phyloP scores from a whole-genome alignment of 1,140 invertebrate species.

The Drosophila pruinosa region DNA sequence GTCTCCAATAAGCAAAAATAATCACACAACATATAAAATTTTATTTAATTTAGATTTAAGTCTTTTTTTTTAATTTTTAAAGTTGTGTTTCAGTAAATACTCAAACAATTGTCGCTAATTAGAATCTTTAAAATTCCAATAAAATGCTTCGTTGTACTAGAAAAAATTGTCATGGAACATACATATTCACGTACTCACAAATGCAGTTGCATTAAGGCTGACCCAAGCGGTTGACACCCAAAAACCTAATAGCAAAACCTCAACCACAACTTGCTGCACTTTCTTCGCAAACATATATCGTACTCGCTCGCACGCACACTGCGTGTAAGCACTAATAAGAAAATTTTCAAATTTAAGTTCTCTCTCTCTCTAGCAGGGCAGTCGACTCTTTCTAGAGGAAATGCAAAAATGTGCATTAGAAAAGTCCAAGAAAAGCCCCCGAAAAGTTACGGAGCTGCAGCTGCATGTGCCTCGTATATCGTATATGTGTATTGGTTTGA shows the following conservation, averaged over 20 bases:
- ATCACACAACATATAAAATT: too few species aligned
- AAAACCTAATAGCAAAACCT: constrained; percentile 26
- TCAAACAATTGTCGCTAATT: too few species aligned
- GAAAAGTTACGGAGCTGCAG: constrained; percentile 58
- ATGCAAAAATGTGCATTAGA: constrained; percentile 80
- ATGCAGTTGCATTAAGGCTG: constrained; percentile 23
- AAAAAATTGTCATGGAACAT: constrained; percentile 28
- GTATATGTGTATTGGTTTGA: constrained; percentile 4
- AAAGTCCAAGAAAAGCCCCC: constrained; percentile 74
- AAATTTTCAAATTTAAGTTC: constrained; percentile 61
- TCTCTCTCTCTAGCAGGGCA: constrained; percentile 60
- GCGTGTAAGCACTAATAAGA: constrained; percentile 64
- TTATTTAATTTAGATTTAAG: too few species aligned
- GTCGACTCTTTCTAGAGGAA: constrained; percentile 63
- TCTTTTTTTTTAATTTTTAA: too few species aligned
- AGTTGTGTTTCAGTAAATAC: too few species aligned
- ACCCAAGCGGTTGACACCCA: constrained; percentile 23
- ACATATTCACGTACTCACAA: constrained; percentile 15
- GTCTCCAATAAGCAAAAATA: too few species aligned
- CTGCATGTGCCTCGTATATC: constrained; percentile 47
- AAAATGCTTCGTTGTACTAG: constrained; percentile 23
- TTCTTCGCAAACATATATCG: constrained; percentile 63
- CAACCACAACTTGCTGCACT: constrained; percentile 58
- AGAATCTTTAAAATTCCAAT: too few species aligned
- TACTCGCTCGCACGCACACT: constrained; percentile 47